Evolutionary conservation across 2,113 vertebrate species (phyloP), one percentile per base, ranked within the genome.

Genomic region (Pandion haliaetus): DNA sequence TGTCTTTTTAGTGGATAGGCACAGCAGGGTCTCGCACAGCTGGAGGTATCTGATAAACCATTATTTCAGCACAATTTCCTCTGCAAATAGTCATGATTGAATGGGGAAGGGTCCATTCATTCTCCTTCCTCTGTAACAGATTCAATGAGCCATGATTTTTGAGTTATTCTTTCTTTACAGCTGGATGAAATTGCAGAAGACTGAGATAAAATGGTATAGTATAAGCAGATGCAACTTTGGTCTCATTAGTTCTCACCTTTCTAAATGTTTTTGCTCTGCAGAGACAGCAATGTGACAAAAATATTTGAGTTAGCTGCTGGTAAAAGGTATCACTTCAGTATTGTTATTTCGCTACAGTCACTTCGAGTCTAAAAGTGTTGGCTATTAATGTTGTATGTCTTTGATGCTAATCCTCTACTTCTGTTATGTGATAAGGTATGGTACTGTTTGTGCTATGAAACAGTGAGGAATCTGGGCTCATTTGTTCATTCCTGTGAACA

Each of bases 31-130:
- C 87, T 93, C 31, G 12, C 62, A 50, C n/a, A 86, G 82, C 47
- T 70, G 71, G 58, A 88, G 23, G 29, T 81, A 34, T 66, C 62
- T 78, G 54, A 80, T 50, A 92, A 92, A 93, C 47, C 1, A 0
- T 63, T 86, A 54, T 90, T 95, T 92, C 88, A 96, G 79, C 72
- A 93, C 58, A 55, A 86, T 93, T 90, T 95, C 50, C 72, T 78
- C 93, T 94, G 82, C 59, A 95, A 90, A 92, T 59, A 90, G 59
- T 83, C 32, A 24, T 54, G 50, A 88, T 47, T 81, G 70, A 77
- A 63, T 66, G 47, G 24, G 59, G 42, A 97, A 83, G 63, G 82
- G 92, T 90, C 76, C 38, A 81, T 94, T 83, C 50, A 38, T 93
- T 82, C 84, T 87, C 36, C 40, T 93, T 86, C 54, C 45, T 70